Conservation (phyloP, 2,888 invertebrate genomes). For the Seira sanloemensis region DNA sequence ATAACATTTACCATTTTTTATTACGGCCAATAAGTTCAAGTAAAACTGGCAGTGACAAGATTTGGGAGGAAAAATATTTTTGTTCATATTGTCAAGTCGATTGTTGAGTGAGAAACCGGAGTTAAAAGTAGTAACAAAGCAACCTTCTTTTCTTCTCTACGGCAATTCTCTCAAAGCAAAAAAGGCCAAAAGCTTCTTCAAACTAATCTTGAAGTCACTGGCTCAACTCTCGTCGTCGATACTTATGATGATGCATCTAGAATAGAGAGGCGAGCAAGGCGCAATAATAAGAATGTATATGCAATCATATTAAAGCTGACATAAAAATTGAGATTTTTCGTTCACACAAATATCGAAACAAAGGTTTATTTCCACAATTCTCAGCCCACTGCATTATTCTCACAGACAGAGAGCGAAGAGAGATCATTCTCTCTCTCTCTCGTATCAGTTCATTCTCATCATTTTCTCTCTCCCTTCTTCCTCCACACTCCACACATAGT, state of each 20-base stretch:
- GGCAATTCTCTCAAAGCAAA: neutral
- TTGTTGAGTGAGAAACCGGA: neutral
- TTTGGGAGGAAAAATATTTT: neutral
- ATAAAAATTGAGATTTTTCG: neutral
- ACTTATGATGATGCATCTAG: neutral
- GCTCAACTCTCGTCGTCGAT: neutral
- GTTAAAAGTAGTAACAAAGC: neutral
- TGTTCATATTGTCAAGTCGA: neutral
- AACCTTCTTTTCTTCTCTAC: neutral
- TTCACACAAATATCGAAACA: neutral
- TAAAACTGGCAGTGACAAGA: neutral
- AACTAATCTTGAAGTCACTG: neutral
- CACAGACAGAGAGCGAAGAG: neutral
- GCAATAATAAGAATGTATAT: neutral
- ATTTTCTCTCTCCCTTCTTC: neutral
- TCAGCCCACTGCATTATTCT: neutral
- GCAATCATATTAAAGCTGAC: constrained; percentile 1
- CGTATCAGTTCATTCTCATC: neutral
- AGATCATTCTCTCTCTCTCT: constrained; percentile 17
- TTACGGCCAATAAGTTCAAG: neutral
- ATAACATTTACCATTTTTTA: constrained; percentile 7
- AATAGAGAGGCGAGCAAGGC: neutral
- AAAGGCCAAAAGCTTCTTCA: neutral
- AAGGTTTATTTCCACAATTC: neutral
- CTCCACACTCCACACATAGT: neutral